Conservation (phyloP, 2,113 vertebrate species). For the Petromus typicus region DNA sequence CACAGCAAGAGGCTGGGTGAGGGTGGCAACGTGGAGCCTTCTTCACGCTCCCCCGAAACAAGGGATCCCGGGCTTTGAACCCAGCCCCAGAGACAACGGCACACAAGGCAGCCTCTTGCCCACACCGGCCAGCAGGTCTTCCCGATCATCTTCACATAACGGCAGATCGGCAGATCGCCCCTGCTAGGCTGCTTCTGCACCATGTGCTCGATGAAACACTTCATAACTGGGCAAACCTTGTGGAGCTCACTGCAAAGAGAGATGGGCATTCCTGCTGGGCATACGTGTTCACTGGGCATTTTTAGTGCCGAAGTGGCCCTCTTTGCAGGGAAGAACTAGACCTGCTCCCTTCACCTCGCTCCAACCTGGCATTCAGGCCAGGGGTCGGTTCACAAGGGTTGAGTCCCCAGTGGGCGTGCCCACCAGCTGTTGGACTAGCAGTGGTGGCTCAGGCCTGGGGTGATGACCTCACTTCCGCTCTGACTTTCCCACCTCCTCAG, state of each 20-base stretch:
- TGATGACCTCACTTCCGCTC: slow-evolving; percentile 79
- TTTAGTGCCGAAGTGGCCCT: slow-evolving; percentile 38
- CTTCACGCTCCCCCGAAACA: background rate
- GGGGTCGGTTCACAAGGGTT: slow-evolving; percentile 58
- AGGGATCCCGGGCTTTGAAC: slow-evolving; percentile 51
- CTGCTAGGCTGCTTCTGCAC: background rate
- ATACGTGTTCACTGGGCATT: slow-evolving; percentile 41
- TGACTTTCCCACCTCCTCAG: slow-evolving; percentile 64
- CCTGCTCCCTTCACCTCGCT: slow-evolving; percentile 26
- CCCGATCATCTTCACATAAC: background rate
- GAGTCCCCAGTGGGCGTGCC: slow-evolving; percentile 76
- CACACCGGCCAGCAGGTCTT: background rate
- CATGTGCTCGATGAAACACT: slow-evolving; percentile 17
- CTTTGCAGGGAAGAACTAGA: background rate
- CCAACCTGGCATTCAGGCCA: slow-evolving; percentile 59
- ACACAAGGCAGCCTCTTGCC: slow-evolving; percentile 31
- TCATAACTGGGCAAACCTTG: slow-evolving; percentile 45
- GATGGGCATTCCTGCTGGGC: slow-evolving; percentile 47
- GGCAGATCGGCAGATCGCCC: slow-evolving; percentile 27
- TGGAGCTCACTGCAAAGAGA: slow-evolving; percentile 15
- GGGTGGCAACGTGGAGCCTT: slow-evolving; percentile 65
- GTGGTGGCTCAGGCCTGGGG: slow-evolving; percentile 72
- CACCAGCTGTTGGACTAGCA: slow-evolving; percentile 77
- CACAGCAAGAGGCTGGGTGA: slow-evolving; percentile 73
- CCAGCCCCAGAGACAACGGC: slow-evolving; percentile 35